phyloP scores from a whole-genome alignment of 2,113 vertebrate genomes.

The Neogale vison region DNA sequence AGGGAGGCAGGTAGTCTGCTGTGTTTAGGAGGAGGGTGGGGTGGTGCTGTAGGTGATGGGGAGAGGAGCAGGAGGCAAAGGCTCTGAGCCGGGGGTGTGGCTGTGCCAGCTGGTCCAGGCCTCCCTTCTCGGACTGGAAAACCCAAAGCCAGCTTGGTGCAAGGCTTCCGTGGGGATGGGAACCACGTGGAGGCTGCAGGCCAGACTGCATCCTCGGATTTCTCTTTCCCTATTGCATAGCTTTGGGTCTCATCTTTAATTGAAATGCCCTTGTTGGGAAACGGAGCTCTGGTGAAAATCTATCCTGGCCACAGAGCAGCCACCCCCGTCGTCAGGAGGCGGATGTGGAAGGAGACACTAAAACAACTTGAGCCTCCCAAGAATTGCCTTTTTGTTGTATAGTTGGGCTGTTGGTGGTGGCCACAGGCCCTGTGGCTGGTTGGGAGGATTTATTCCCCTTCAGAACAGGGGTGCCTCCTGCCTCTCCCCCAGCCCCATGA shows the following conservation, averaged over 20 bases:
- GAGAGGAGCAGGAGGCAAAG: neutral
- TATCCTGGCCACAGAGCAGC: neutral
- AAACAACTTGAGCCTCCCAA: neutral
- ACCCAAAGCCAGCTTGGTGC: neutral
- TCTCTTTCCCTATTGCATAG: neutral
- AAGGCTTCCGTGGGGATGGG: neutral
- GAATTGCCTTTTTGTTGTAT: neutral
- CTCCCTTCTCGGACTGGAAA: neutral
- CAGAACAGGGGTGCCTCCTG: neutral
- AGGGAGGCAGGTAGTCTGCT: neutral
- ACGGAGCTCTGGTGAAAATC: conserved; percentile 27
- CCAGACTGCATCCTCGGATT: neutral
- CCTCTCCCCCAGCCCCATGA: neutral
- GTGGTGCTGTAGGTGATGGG: neutral
- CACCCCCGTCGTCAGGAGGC: neutral
- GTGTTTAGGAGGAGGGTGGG: neutral
- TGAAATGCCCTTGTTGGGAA: conserved; percentile 64
- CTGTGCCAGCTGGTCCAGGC: neutral
- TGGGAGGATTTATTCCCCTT: neutral
- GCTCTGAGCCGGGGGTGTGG: neutral
- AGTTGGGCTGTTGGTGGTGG: neutral
- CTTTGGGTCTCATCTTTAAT: conserved; percentile 51
- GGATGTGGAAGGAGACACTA: neutral
- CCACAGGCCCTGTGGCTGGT: neutral
- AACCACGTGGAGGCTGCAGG: neutral